A percentile compares a stretch with the other conserved stretches of the same genome.
Conservation (phyloP, 2,888 invertebrate genomes). For the Plutella xylostella region DNA sequence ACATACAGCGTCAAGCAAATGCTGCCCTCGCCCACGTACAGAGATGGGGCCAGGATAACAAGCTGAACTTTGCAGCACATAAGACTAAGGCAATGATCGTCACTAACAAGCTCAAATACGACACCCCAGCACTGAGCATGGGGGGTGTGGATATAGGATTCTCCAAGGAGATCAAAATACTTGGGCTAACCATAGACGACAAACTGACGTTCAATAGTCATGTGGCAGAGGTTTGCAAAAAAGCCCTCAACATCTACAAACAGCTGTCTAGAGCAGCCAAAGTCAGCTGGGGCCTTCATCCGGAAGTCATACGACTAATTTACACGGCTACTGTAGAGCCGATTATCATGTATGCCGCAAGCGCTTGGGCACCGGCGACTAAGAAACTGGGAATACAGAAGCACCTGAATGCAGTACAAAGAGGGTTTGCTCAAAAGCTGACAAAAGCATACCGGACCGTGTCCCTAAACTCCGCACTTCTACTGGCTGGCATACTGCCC, state of each 20-base stretch:
- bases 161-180: conserved; percentile 1
- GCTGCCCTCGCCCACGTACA: background rate
- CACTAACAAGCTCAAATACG: background rate
- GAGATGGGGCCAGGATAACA: conserved; percentile 9
- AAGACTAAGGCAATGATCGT: background rate
- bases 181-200: conserved; percentile 9
- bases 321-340: conserved; percentile 3
- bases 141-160: background rate
- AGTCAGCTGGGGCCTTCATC: background rate
- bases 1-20: background rate
- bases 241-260: background rate
- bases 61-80: background rate
- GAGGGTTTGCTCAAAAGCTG: background rate
- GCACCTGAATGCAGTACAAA: background rate
- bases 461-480: background rate
- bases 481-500: background rate
- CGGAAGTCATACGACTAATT: background rate
- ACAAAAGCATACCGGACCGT: background rate
- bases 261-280: background rate
- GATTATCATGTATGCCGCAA: conserved; percentile 1
- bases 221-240: conserved; percentile 2
- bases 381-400: background rate
- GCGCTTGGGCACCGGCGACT: conserved; percentile 1
- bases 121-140: background rate
- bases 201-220: conserved; percentile 7